A percentile compares a stretch with the other conserved stretches of the same genome.
These are phyloP conservation scores for Oedothorax gibbosus DNA, from an alignment of 1,140 invertebrate species.

Conservation along the genomic window DNA sequence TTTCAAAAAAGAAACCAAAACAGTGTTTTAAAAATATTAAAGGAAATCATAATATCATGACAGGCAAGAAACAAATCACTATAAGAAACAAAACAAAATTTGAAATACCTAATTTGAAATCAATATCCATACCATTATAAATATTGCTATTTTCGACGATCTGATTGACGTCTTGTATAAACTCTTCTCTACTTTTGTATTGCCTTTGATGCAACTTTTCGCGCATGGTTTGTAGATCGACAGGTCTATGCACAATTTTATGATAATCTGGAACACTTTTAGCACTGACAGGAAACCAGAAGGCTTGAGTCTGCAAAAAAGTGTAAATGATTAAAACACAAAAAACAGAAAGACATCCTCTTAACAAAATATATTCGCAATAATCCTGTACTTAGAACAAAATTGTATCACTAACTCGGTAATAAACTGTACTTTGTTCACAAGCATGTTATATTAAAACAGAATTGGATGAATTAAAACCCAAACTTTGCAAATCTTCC, in stretches of 20 bases:
- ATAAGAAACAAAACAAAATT: no score
- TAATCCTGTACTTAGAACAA: no score
- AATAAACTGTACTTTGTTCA: no score
- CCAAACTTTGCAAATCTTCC: no score
- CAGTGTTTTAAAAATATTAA: no score
- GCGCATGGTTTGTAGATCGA: slow-evolving; percentile 97
- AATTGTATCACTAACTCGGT: no score
- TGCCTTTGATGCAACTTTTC: slow-evolving; percentile 92
- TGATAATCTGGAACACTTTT: slow-evolving; percentile 96
- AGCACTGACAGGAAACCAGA: slow-evolving; percentile 93
- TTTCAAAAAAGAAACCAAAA: no score
- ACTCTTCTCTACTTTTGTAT: slow-evolving; percentile 94
- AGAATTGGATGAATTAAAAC: no score
- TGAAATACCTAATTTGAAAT: neutral
- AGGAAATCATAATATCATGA: no score
- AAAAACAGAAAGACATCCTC: neutral
- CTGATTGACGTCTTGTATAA: slow-evolving; percentile 93
- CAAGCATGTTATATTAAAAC: no score
- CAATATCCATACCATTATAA: slow-evolving; percentile 84
- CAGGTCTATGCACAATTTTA: slow-evolving; percentile 89
- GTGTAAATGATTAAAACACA: neutral
- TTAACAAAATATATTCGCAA: no score
- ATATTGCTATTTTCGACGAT: slow-evolving; percentile 95
- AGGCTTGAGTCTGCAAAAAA: slow-evolving; percentile 77
- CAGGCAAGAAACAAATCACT: no score